phyloP scores from a whole-genome alignment of 1,140 invertebrate genomes.

The Saccostrea cuccullata region DNA sequence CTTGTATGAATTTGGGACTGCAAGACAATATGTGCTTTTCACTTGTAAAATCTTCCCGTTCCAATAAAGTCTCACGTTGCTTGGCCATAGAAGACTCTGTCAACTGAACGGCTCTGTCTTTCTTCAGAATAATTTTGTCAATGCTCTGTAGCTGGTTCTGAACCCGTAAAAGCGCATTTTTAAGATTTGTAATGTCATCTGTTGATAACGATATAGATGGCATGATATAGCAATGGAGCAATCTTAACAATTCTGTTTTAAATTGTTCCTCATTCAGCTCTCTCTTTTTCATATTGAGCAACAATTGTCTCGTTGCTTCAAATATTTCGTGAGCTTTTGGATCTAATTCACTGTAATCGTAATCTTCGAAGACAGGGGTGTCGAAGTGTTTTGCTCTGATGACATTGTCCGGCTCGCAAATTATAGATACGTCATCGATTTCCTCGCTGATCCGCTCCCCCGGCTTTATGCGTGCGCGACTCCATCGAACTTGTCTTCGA shows the following conservation, averaged over 20 bases:
- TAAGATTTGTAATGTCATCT: conserved; percentile 43
- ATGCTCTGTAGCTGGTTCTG: conserved; percentile 30
- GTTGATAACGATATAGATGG: conserved; percentile 47
- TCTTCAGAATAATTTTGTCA: conserved; percentile 47
- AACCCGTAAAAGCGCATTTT: conserved; percentile 42
- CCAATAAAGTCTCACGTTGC: conserved; percentile 49
- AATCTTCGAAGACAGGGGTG: conserved; percentile 43
- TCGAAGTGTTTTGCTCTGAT: conserved; percentile 38
- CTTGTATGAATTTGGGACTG: conserved; percentile 44
- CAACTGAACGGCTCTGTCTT: conserved; percentile 45
- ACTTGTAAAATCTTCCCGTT: conserved; percentile 44
- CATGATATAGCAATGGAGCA: conserved; percentile 55
- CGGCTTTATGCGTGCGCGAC: conserved; percentile 11
- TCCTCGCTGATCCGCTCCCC: background rate
- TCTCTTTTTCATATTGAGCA: conserved; percentile 27
- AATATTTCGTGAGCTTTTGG: conserved; percentile 53
- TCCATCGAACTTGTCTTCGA: conserved; percentile 48
- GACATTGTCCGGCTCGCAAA: conserved; percentile 42
- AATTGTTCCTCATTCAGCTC: conserved; percentile 25
- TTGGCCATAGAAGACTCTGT: conserved; percentile 47
- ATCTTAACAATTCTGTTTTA: conserved; percentile 48
- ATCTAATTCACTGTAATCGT: conserved; percentile 54
- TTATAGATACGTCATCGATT: background rate
- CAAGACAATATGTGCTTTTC: conserved; percentile 45
- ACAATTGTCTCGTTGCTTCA: conserved; percentile 41